Base-by-base conservation (phyloP, 2,888 invertebrate genomes). In the Drosophila lutescens region DNA sequence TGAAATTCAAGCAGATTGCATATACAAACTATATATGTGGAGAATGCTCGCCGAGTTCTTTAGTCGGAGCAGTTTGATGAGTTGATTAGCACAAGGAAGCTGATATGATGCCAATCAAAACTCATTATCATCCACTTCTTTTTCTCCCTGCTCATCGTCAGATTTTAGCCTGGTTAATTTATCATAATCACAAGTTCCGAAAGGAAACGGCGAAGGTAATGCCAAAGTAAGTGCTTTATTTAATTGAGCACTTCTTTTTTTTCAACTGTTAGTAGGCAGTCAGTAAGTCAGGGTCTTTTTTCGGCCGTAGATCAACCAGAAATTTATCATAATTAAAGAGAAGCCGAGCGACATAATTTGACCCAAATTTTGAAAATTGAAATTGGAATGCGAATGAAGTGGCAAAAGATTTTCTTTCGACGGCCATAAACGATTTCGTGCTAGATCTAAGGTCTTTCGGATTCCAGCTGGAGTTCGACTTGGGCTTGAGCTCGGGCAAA, bases 281-380 rank as follows among this genome's bases (percentile, higher is more conserved):
- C 55, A 62, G 53, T 20, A 20, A 20, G 20, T 36, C 71, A 80
- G 75, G 88, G 84, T 80, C 86, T 73, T 53, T 59, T 44, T 38
- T 46, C 34, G n/a, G 34, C 38, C 53, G 75, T 55, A 78, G 57
- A 53, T 82, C 76, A 61, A 53, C 23, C 76, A 41, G 55, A 79
- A 76, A 76, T 70, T 54, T 65, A 72, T 82, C 66, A 79, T 78
- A 79, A 72, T 74, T 74, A 69, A 66, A 70, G 63, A 76, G 51
- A 72, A 62, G 69, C 62, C 72, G 68, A 80, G 84, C 83, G 84
- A 88, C 79, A 88, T 59, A 79, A 72, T 78, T 83, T 86, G 88
- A 74, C 88, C 86, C 62, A 84, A 69, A 86, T 83, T 78, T 65
- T 56, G 32, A 20, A 30, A 50, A 61, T 62, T 71, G 50, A 26